A percentile compares a stretch with the other conserved stretches of the same genome.
These are phyloP conservation scores for Tinamus major DNA, from an alignment of 2,797 vertebrate genomes.

Conservation along the genomic window DNA sequence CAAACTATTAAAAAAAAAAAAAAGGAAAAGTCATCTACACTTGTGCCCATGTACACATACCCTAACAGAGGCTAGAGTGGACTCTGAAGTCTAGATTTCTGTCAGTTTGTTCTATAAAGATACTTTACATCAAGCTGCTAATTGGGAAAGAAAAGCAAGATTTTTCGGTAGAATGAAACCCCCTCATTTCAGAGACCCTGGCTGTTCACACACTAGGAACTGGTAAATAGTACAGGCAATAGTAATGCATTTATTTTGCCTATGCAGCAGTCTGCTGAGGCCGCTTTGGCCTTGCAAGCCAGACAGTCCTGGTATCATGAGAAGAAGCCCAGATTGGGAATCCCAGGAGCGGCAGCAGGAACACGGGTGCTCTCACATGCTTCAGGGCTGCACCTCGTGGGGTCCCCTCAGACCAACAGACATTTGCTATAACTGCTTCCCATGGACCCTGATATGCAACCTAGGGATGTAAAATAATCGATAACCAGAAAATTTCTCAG, in stretches of 20 bases:
- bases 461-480: neutral
- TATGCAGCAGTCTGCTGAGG: accelerated
- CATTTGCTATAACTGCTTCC: neutral
- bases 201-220: neutral
- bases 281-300: neutral
- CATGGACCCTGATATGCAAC: neutral
- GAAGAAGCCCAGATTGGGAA: neutral
- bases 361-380: neutral
- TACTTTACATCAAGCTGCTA: neutral
- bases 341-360: neutral
- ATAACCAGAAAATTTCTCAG: neutral
- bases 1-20: neutral
- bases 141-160: neutral
- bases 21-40: neutral
- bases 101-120: neutral
- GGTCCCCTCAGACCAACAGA: neutral
- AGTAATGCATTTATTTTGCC: neutral
- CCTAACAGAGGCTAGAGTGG: neutral
- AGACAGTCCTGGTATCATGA: neutral
- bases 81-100: neutral
- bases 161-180: neutral
- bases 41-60: neutral
- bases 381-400: neutral
- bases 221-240: neutral
- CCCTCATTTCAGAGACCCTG: neutral